phyloP scores from a whole-genome alignment of 2,797 vertebrate species.

The Scarus forsteni region DNA sequence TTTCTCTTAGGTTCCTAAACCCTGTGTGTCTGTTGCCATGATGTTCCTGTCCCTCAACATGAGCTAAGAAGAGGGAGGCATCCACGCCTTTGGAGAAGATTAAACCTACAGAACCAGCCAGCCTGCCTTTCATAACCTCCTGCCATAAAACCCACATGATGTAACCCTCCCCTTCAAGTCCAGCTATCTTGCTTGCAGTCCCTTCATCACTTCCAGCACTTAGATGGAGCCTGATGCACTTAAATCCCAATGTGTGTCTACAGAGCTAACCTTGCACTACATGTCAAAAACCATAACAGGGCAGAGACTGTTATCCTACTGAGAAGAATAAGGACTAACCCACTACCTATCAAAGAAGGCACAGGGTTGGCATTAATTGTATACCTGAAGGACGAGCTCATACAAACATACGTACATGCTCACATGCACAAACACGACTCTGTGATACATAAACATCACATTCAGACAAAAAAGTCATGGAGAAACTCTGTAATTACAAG shows the following conservation, averaged over 20 bases:
- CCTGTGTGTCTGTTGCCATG: slow-evolving; percentile 57
- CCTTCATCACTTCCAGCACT: slow-evolving; percentile 50
- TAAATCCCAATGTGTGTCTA: slow-evolving; percentile 38
- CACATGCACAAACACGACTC: slow-evolving; percentile 23
- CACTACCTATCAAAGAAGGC: slow-evolving; percentile 62
- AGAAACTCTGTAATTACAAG: slow-evolving; percentile 74
- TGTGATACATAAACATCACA: slow-evolving; percentile 34
- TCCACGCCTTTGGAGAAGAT: slow-evolving; percentile 41
- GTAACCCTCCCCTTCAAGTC: slow-evolving; percentile 48
- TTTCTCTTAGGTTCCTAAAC: slow-evolving; percentile 49
- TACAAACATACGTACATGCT: slow-evolving; percentile 34
- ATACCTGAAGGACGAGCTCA: slow-evolving; percentile 68
- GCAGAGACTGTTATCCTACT: slow-evolving; percentile 72
- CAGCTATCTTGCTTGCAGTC: slow-evolving; percentile 40
- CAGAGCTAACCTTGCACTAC: slow-evolving; percentile 52
- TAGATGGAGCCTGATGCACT: slow-evolving; percentile 59
- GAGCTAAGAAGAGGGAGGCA: slow-evolving; percentile 44
- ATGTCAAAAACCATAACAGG: slow-evolving; percentile 63
- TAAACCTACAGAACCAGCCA: slow-evolving; percentile 57
- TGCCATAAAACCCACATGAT: slow-evolving; percentile 45
- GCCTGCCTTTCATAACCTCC: slow-evolving; percentile 66
- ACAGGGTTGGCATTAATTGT: slow-evolving; percentile 56
- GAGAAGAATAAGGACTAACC: slow-evolving; percentile 52
- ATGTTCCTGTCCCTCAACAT: slow-evolving; percentile 61
- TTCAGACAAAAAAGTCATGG: slow-evolving; percentile 36